phyloP scores from a whole-genome alignment of 2,113 vertebrate species.

The Clupea harengus region DNA sequence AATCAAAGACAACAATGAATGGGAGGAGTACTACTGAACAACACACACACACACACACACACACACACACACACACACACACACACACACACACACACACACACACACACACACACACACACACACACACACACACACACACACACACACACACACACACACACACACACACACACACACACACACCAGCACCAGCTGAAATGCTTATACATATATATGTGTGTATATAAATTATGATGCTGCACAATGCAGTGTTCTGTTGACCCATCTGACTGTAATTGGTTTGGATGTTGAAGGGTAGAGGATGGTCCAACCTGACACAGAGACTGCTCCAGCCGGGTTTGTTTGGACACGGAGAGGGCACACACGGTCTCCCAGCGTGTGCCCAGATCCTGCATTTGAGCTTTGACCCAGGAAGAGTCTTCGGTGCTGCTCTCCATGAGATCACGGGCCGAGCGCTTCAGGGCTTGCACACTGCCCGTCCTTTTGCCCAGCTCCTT shows the following conservation, averaged over 20 bases:
- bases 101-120: neutral
- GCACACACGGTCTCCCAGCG: constrained; percentile 96
- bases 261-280: neutral
- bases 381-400: constrained; percentile 93
- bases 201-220: neutral
- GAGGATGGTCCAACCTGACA: constrained; percentile 75
- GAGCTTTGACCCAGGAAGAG: constrained; percentile 95
- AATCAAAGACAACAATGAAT: neutral
- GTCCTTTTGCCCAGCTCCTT: constrained; percentile 95
- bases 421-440: constrained; percentile 88
- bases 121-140: neutral
- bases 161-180: neutral
- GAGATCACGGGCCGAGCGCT: constrained; percentile 89
- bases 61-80: neutral
- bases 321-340: constrained; percentile 88
- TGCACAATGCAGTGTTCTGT: neutral
- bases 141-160: neutral
- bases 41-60: neutral
- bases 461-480: constrained; percentile 89
- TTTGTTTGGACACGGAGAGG: constrained; percentile 93
- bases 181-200: neutral
- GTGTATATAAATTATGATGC: neutral
- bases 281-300: neutral
- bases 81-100: neutral
- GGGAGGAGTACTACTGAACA: neutral